Percentiles rank a stretch among this genome's conserved stretches.
Evolutionary conservation across 1,140 invertebrate genomes (phyloP).

Genomic region (Camponotus pennsylvanicus): DNA sequence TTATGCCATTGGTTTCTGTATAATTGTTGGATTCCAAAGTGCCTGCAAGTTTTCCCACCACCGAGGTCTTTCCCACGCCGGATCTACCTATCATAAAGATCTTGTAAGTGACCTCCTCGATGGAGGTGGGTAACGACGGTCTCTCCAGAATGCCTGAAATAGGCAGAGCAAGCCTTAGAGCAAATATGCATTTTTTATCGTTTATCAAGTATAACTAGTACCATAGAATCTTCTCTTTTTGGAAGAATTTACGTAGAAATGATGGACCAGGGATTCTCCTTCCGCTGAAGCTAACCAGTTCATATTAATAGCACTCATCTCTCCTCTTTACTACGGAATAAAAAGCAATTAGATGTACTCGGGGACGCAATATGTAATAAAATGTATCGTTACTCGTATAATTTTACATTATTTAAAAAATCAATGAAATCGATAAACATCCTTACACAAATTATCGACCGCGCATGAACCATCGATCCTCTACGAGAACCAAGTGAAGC

Average conservation of each 20-base stretch:
- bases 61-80: slow-evolving; percentile 87
- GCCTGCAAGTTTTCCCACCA: slow-evolving; percentile 86
- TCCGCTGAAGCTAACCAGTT: slow-evolving; percentile 85
- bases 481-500: not conserved
- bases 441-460: not conserved
- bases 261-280: slow-evolving; percentile 84
- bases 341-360: not conserved
- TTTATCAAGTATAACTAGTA: slow-evolving; percentile 62
- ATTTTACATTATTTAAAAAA: slow-evolving; percentile 2
- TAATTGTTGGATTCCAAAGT: slow-evolving; percentile 79
- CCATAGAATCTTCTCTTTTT: slow-evolving; percentile 84
- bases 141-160: slow-evolving; percentile 87
- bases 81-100: slow-evolving; percentile 87
- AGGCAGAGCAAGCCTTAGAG: slow-evolving; percentile 80
- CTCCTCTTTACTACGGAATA: not conserved
- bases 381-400: not conserved
- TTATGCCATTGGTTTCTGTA: slow-evolving; percentile 88
- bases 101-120: slow-evolving; percentile 88
- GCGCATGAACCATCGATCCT: not conserved
- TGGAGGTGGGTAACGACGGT: slow-evolving; percentile 84
- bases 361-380: not conserved
- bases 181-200: not conserved
- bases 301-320: slow-evolving; percentile 78
- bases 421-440: not conserved
- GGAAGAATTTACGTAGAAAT: slow-evolving; percentile 84